Percentiles rank a stretch among this genome's conserved stretches.
These are phyloP conservation scores for Gryllus longicercus DNA, from an alignment of 2,888 invertebrate genomes.

Conservation along the genomic window DNA sequence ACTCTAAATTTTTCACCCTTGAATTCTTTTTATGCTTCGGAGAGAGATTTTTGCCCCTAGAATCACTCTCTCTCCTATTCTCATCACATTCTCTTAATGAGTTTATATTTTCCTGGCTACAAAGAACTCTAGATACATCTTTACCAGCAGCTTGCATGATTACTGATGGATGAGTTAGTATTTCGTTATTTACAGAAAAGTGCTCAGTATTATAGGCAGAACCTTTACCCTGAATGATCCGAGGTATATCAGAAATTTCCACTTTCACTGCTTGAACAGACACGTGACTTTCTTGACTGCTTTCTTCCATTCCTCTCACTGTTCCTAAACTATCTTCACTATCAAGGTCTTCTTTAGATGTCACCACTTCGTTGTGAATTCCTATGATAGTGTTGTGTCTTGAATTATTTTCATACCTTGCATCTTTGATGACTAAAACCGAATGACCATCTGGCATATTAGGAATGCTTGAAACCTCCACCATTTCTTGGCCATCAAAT, in stretches of 20 bases:
- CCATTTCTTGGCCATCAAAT: constrained; percentile 12
- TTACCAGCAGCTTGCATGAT: not conserved
- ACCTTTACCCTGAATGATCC: not conserved
- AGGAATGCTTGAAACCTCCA: not conserved
- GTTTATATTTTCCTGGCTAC: not conserved
- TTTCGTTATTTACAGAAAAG: not conserved
- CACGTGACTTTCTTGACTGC: constrained; percentile 29
- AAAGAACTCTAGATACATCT: not conserved
- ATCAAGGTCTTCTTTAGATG: not conserved
- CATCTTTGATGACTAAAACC: constrained; percentile 20
- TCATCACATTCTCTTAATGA: not conserved
- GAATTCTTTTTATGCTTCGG: not conserved
- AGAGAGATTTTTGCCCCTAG: not conserved
- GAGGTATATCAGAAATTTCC: constrained; percentile 21
- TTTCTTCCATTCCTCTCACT: constrained; percentile 25
- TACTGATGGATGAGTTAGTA: not conserved
- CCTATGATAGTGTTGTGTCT: too few relatives aligned
- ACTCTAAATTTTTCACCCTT: not conserved
- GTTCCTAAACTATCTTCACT: constrained; percentile 23
- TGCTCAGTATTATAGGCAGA: not conserved
- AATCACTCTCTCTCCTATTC: constrained; percentile 20
- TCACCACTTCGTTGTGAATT: not conserved
- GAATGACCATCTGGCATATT: not conserved
- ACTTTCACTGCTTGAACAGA: constrained; percentile 27
- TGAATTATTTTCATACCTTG: not conserved